These are phyloP conservation scores for Leuctra nigra DNA, from an alignment of 2,888 invertebrate genomes.

Conservation along the genomic window DNA sequence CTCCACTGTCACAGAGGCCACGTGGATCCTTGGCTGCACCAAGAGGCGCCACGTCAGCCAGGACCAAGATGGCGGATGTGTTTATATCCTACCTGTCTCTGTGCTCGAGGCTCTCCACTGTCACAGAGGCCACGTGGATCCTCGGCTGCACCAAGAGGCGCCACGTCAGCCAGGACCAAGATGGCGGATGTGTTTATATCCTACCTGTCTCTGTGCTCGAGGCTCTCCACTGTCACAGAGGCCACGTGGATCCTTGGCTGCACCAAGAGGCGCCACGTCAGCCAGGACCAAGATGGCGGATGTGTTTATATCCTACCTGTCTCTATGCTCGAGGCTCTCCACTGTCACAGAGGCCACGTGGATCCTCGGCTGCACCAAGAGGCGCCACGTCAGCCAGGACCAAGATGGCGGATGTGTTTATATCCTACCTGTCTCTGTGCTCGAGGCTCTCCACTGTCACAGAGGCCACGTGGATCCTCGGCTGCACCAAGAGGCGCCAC, in stretches of 20 bases:
- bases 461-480: constrained; percentile 65
- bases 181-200: too few relatives aligned
- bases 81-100: constrained; percentile 60
- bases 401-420: too few relatives aligned
- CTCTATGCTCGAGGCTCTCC: constrained; percentile 63
- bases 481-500: constrained; percentile 69
- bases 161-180: too few relatives aligned
- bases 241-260: constrained; percentile 68
- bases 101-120: constrained; percentile 65
- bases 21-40: constrained; percentile 63
- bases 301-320: too few relatives aligned
- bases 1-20: constrained; percentile 64
- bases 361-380: constrained; percentile 65
- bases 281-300: too few relatives aligned
- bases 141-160: constrained; percentile 65
- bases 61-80: too few relatives aligned
- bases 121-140: constrained; percentile 64
- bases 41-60: constrained; percentile 77
- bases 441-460: constrained; percentile 67
- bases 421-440: constrained; percentile 58
- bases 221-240: constrained; percentile 60
- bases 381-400: constrained; percentile 79
- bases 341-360: constrained; percentile 64
- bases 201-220: constrained; percentile 64
- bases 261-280: constrained; percentile 73